Evolutionary conservation across 2,113 vertebrate species (phyloP).

Genomic region (Lepidothrix coronata): DNA sequence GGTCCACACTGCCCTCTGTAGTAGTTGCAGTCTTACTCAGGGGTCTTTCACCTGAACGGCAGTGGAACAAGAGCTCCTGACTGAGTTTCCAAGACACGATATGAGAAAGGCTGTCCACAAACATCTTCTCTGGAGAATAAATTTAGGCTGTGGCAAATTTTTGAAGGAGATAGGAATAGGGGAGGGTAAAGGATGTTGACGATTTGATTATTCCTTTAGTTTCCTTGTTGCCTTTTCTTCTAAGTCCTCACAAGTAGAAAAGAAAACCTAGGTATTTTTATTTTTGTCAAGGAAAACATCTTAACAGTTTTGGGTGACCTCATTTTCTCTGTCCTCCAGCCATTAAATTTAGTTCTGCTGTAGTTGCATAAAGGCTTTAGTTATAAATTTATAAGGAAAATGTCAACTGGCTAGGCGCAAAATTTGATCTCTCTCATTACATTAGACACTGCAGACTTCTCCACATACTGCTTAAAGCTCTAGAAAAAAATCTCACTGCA

Average conservation of each 20-base stretch:
- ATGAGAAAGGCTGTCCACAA: background rate
- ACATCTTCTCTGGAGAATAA: fast-evolving
- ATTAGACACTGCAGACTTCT: background rate
- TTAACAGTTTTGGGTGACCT: constrained; percentile 8
- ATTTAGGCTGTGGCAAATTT: background rate
- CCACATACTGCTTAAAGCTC: background rate
- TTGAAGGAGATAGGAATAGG: background rate
- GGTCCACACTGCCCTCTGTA: background rate
- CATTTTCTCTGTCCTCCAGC: constrained; percentile 19
- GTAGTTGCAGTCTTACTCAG: background rate
- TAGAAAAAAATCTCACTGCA: background rate
- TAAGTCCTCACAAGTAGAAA: background rate
- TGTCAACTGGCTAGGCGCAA: background rate
- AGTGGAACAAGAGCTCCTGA: background rate
- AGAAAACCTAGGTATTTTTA: background rate
- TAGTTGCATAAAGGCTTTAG: constrained; percentile 19
- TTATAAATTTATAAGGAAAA: constrained; percentile 29
- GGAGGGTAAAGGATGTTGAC: background rate
- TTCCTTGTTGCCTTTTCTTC: background rate
- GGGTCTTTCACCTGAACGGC: background rate
- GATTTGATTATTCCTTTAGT: background rate
- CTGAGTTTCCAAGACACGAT: background rate
- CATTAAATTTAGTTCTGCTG: constrained; percentile 15
- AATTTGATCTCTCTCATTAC: background rate
- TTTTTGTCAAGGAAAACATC: background rate